Evolutionary conservation across 2,113 vertebrate species (phyloP).

Genomic region (Ascaphus truei): DNA sequence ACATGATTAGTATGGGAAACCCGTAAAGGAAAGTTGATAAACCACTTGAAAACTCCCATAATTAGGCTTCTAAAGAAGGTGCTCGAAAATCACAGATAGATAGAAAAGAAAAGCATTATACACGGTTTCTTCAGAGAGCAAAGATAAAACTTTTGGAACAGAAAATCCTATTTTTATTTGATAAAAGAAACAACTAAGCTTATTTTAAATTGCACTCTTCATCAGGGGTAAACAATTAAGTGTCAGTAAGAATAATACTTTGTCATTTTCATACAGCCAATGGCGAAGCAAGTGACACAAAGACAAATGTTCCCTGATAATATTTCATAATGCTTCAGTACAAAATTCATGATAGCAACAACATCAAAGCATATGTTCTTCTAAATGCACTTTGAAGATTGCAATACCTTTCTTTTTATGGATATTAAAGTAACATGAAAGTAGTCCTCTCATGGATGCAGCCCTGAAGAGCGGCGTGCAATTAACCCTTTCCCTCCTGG

Average conservation of each 20-base stretch:
- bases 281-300: not conserved
- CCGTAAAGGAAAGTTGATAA: not conserved
- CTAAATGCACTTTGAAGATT: not conserved
- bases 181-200: slow-evolving; percentile 13
- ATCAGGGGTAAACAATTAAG: slow-evolving; percentile 2
- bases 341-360: not conserved
- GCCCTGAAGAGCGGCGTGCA: too few species aligned
- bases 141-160: not conserved
- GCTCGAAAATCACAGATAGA: not conserved
- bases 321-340: not conserved
- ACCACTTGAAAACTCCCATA: too few species aligned
- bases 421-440: not conserved
- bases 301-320: slow-evolving; percentile 6
- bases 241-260: not conserved
- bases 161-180: slow-evolving; percentile 11
- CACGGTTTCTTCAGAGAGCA: not conserved
- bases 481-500: too few species aligned
- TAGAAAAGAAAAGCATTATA: not conserved
- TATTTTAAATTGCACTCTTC: not conserved
- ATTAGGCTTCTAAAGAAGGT: not conserved
- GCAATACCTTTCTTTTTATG: not conserved
- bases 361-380: not conserved
- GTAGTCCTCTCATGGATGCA: too few species aligned
- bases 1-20: not conserved
- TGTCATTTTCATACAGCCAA: not conserved